Conservation (phyloP, 1,140 invertebrate species). For the Asbolus verrucosus region DNA sequence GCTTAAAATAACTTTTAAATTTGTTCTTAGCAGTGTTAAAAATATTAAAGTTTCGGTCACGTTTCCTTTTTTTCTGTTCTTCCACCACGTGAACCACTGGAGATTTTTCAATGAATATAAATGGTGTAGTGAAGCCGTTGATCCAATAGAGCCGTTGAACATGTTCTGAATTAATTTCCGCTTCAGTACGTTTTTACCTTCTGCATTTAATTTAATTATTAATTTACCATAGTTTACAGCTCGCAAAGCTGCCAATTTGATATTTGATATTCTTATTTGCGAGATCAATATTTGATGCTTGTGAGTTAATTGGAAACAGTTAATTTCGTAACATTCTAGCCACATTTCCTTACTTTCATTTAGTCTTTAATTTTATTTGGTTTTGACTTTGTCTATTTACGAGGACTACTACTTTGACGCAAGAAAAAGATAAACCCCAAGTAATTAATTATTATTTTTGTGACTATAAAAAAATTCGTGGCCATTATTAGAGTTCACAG, state of each 20-base stretch:
- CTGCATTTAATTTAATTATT: constrained; percentile 24
- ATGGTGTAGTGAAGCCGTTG: constrained; percentile 31
- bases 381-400: no score
- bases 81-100: constrained; percentile 4
- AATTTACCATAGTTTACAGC: constrained; percentile 2
- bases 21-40: no score
- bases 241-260: not conserved
- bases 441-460: no score
- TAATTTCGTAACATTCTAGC: no score
- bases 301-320: no score
- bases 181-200: constrained; percentile 4
- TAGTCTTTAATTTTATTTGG: no score
- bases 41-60: not conserved
- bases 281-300: no score
- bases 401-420: no score
- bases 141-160: constrained; percentile 23
- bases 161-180: constrained; percentile 37
- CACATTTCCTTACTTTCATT: no score
- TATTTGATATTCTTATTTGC: constrained; percentile 10
- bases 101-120: constrained; percentile 45
- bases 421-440: no score
- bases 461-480: no score
- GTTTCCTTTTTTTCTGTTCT: constrained; percentile 2
- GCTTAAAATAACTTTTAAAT: no score
- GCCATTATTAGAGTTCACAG: not conserved